Evolutionary conservation across 2,113 vertebrate species (phyloP).

Genomic region (Dendropsophus ebraccatus): DNA sequence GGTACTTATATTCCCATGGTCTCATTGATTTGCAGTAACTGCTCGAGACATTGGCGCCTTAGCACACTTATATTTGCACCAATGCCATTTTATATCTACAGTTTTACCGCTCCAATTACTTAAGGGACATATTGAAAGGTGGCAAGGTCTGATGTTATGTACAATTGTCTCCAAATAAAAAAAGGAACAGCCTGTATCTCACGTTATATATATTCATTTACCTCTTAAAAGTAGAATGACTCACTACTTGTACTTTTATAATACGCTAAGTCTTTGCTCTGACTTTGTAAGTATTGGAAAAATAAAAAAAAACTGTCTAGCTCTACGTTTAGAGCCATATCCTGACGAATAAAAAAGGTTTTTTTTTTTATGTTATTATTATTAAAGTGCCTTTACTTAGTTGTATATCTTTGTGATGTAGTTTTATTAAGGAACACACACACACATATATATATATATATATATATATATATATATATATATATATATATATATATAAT

Average conservation of each 20-base stretch:
- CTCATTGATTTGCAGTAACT: slow-evolving; percentile 55
- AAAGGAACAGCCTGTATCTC: background rate
- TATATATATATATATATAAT: too few relatives aligned
- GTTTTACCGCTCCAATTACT: slow-evolving; percentile 3
- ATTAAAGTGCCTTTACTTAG: background rate
- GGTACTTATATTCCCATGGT: slow-evolving; percentile 53
- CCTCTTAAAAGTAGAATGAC: background rate
- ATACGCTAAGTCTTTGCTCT: background rate
- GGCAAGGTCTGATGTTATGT: background rate
- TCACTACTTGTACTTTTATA: background rate
- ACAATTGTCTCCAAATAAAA: slow-evolving; percentile 5
- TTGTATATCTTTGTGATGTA: too few relatives aligned
- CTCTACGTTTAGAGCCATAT: too few relatives aligned
- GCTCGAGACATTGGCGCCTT: slow-evolving; percentile 15
- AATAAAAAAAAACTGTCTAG: too few relatives aligned
- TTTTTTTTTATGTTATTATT: too few relatives aligned
- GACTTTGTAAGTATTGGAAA: too few relatives aligned
- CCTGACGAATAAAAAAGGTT: too few relatives aligned
- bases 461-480: too few relatives aligned
- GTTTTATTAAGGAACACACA: too few relatives aligned
- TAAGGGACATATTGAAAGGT: slow-evolving; percentile 2
- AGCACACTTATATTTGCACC: slow-evolving; percentile 20
- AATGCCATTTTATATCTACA: background rate
- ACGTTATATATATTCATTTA: background rate
- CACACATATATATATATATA: too few relatives aligned